Percentiles rank a stretch among this genome's conserved stretches.
Evolutionary conservation across 2,797 vertebrate genomes (phyloP).

Genomic region (Hyperoplus lanceolatus): DNA sequence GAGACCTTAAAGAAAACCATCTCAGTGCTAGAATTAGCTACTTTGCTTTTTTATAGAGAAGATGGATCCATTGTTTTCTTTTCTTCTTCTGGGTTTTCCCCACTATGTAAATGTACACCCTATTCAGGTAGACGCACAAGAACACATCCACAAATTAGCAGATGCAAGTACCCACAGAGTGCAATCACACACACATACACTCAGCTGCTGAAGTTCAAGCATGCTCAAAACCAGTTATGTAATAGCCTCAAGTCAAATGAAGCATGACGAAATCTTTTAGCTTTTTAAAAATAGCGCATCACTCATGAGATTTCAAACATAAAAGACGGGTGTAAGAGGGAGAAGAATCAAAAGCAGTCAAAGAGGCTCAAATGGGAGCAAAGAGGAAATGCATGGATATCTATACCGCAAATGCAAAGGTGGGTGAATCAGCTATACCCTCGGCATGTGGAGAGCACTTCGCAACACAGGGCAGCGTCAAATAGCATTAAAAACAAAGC

Average conservation of each 20-base stretch:
- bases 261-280: constrained; percentile 68
- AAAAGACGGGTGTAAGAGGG: constrained; percentile 44
- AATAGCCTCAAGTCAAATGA: constrained; percentile 71
- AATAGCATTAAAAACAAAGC: constrained; percentile 36
- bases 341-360: constrained; percentile 23
- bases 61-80: neutral
- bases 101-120: neutral
- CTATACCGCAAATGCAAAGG: constrained; percentile 8
- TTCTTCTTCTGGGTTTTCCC: neutral
- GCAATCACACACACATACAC: constrained; percentile 16
- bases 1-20: constrained; percentile 3
- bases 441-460: neutral
- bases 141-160: constrained; percentile 10
- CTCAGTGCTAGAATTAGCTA: neutral
- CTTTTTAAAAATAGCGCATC: constrained; percentile 75
- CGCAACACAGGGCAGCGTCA: neutral
- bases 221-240: constrained; percentile 65
- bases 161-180: constrained; percentile 12
- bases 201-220: constrained; percentile 43
- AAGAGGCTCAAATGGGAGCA: constrained; percentile 34
- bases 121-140: constrained; percentile 4
- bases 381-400: constrained; percentile 19
- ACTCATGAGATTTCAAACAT: constrained; percentile 70
- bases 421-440: constrained; percentile 12
- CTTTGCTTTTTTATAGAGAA: neutral